Conservation (phyloP, 2,797 vertebrate genomes). For the Crossoptilon crossoptilon region DNA sequence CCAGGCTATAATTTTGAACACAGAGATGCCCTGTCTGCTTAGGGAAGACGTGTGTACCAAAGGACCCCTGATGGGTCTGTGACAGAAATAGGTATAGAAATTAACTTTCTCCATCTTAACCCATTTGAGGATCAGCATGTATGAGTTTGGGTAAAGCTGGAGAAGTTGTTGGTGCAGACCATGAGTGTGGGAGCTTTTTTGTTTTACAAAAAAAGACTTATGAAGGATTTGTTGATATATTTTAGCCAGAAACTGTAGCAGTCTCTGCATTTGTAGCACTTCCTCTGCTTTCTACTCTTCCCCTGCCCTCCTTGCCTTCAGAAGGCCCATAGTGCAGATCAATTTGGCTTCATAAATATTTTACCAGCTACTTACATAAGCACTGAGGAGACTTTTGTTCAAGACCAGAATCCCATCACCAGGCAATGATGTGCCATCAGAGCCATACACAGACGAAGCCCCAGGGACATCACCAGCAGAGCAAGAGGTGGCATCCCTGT, state of each 20-base stretch:
- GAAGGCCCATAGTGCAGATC: fast-evolving
- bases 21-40: background rate
- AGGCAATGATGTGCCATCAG: background rate
- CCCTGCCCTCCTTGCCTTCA: background rate
- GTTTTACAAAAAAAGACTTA: background rate
- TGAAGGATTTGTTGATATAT: background rate
- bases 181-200: fast-evolving
- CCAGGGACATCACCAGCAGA: background rate
- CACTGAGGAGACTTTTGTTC: background rate
- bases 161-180: background rate
- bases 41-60: fast-evolving
- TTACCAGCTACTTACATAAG: background rate
- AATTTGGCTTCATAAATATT: background rate
- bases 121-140: background rate
- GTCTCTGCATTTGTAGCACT: fast-evolving
- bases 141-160: background rate
- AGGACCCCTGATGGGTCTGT: fast-evolving
- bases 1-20: fast-evolving
- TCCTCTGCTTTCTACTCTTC: background rate
- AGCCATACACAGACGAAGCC: background rate
- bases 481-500: background rate
- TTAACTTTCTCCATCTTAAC: background rate
- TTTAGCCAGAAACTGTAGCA: background rate
- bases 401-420: background rate
- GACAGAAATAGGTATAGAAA: background rate